These are phyloP conservation scores for Macropodus opercularis DNA, from an alignment of 2,797 vertebrate species.

Conservation along the genomic window DNA sequence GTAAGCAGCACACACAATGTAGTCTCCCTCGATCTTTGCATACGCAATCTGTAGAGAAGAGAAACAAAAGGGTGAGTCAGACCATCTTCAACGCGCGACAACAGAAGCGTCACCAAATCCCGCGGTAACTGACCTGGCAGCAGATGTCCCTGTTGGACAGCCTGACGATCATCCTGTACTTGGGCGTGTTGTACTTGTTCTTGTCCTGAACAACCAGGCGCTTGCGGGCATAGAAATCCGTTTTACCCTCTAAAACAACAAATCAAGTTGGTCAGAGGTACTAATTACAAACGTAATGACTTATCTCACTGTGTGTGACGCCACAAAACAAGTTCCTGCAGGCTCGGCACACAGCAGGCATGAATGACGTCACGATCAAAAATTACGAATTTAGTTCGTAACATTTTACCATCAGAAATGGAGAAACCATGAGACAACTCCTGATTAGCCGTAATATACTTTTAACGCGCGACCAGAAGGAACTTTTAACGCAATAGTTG, in stretches of 20 bases:
- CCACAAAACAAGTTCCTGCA: too few relatives aligned
- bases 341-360: too few relatives aligned
- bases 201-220: slow-evolving; percentile 98
- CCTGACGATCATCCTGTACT: slow-evolving; percentile 96
- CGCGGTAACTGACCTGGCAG: slow-evolving; percentile 88
- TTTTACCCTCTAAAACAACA: slow-evolving; percentile 96
- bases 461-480: background rate
- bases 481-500: fast-evolving
- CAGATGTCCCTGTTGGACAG: slow-evolving; percentile 98
- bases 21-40: slow-evolving; percentile 94
- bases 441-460: too few relatives aligned
- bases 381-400: too few relatives aligned
- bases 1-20: slow-evolving; percentile 94
- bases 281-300: too few relatives aligned
- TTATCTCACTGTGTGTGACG: too few relatives aligned
- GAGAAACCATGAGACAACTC: too few relatives aligned
- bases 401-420: too few relatives aligned
- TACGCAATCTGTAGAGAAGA: slow-evolving; percentile 88
- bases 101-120: fast-evolving
- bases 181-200: slow-evolving; percentile 99
- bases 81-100: background rate
- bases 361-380: too few relatives aligned
- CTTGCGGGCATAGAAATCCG: slow-evolving; percentile 95
- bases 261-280: too few relatives aligned
- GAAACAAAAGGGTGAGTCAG: background rate